Evolutionary conservation across 2,888 invertebrate genomes (phyloP).

Genomic region (Tachina grossa): DNA sequence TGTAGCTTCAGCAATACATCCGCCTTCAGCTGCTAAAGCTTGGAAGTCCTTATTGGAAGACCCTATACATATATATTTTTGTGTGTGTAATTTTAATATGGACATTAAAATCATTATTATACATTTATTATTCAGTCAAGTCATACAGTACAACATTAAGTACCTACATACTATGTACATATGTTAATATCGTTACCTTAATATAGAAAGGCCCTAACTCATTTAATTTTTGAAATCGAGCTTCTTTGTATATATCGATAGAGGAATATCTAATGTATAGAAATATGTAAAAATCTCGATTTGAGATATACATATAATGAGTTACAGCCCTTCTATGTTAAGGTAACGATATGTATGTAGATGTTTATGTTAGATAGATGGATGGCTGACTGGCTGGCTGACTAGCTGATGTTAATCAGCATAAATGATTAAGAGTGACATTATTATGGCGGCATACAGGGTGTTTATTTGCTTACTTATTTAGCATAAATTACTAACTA

Average conservation of each 20-base stretch:
- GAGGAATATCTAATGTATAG: too few relatives aligned
- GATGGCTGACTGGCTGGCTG: slow-evolving; percentile 4
- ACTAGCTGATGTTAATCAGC: slow-evolving; percentile 45
- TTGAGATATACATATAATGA: too few relatives aligned
- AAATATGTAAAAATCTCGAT: too few relatives aligned
- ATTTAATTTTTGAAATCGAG: too few relatives aligned
- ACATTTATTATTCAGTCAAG: slow-evolving; percentile 21
- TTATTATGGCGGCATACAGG: slow-evolving; percentile 28
- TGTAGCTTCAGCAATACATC: too few relatives aligned
- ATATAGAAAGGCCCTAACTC: too few relatives aligned
- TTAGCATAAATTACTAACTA: slow-evolving; percentile 4
- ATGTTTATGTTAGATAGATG: not conserved
- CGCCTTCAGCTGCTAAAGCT: too few relatives aligned
- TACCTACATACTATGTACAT: not conserved
- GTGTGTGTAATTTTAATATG: slow-evolving; percentile 9
- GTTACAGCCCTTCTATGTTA: too few relatives aligned
- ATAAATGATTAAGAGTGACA: slow-evolving; percentile 51
- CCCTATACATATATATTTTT: slow-evolving; percentile 10
- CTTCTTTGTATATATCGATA: too few relatives aligned
- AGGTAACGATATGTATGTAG: too few relatives aligned
- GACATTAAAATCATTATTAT: slow-evolving; percentile 29
- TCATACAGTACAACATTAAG: slow-evolving; percentile 40
- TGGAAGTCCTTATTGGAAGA: too few relatives aligned
- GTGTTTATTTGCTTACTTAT: slow-evolving; percentile 20
- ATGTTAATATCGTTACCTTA: too few relatives aligned